A percentile compares a stretch with the other conserved stretches of the same genome.
Conservation (phyloP, 2,888 invertebrate genomes). For the Drosophila nr. perissopoda region DNA sequence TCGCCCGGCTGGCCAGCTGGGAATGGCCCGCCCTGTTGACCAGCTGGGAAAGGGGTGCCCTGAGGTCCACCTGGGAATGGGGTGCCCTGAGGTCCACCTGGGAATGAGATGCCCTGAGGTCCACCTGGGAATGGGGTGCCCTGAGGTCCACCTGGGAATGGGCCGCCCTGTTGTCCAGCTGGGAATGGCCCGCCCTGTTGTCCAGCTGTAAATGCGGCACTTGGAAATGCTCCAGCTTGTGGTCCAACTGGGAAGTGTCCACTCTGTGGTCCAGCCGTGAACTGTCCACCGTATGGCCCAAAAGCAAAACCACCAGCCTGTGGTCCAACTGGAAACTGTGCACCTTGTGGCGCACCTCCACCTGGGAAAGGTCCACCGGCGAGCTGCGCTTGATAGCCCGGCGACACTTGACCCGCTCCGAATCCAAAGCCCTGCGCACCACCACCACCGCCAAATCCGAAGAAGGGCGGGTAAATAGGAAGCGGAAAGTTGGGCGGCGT, state of each 20-base stretch:
- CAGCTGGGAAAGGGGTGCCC: too few relatives aligned
- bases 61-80: too few relatives aligned
- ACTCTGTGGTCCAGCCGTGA: constrained; percentile 11
- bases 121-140: constrained; percentile 2
- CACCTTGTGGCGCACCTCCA: constrained; percentile 6
- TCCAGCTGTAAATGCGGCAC: constrained; percentile 9
- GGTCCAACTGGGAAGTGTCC: constrained; percentile 18
- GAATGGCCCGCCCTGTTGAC: constrained; percentile 3
- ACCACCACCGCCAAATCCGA: constrained; percentile 50
- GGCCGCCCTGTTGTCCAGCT: constrained; percentile 21
- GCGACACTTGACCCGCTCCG: constrained; percentile 14
- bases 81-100: too few relatives aligned
- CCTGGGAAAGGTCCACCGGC: constrained; percentile 22
- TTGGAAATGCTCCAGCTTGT: constrained; percentile 14
- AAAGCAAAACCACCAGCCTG: constrained; percentile 13
- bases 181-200: constrained; percentile 15
- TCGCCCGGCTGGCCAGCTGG: background rate
- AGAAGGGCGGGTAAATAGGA: constrained; percentile 71
- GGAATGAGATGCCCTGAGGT: constrained; percentile 1
- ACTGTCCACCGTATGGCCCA: constrained; percentile 27
- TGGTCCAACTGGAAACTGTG: constrained; percentile 1
- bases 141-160: constrained; percentile 8
- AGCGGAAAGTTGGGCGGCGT: constrained; percentile 68
- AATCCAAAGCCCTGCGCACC: constrained; percentile 23
- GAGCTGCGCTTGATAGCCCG: constrained; percentile 33